Evolutionary conservation across 2,888 invertebrate genomes (phyloP), one percentile per base, ranked within the genome.

Genomic region (Strigamia crassipes): DNA sequence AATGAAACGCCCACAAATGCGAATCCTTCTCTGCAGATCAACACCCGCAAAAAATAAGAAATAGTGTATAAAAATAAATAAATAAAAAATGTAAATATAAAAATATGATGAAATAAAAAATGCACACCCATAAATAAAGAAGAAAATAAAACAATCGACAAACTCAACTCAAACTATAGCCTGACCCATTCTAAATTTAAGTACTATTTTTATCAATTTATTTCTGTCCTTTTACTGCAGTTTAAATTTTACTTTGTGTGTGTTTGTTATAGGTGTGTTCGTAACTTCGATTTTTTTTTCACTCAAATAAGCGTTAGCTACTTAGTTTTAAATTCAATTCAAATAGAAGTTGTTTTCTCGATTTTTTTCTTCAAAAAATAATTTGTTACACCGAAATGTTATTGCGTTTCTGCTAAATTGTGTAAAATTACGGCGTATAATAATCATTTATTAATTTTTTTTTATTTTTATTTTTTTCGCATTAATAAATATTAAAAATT

Each of bases 151-250:
- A 18, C 56, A 56, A n/a, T 15, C 21, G 6, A 56, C n/a, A 56
- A 56, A 56, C 56, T n/a, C 21, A 18, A 18, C 18, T 15, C 15
- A 13, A 51, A 51, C 56, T n/a, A 21, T 18, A 38, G 10, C 56
- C n/a, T 56, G 9, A 56, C n/a, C 56, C 56, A 56, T 56, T 56
- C 56, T 56, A 56, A 56, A 56, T 56, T 56, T 56, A 56, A n/a
- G 56, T 56, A 18, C 56, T 56, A 56, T 56, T 56, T 56, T 56
- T 56, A 56, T 18, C 15, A n/a, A 15, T 4, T 18, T 56, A 56
- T 56, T 56, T 56, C 56, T 56, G 56, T 56, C n/a, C 21, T 18
- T 56, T 56, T 56, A 56, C 56, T 56, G n/a, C n/a, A 56, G 56
- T 56, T 56, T 18, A 56, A 56, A 56, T 56, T 56, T 56, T 18